Conservation (phyloP, 2,888 invertebrate genomes). For the Melangyna quadrimaculata region DNA sequence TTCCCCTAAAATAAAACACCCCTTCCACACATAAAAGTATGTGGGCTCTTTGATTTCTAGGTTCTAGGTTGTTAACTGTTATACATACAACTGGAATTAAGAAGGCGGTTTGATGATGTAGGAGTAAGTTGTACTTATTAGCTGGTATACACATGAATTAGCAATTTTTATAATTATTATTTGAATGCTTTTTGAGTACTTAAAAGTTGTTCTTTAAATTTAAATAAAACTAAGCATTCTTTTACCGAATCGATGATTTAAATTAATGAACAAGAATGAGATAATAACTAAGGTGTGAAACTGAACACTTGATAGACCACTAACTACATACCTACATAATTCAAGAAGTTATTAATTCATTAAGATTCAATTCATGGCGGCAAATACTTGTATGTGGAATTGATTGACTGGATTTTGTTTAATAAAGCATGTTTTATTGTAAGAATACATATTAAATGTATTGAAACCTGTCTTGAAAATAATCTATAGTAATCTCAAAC, state of each 20-base stretch:
- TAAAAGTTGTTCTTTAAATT: background rate
- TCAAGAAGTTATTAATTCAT: background rate
- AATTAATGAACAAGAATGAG: background rate
- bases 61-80: too few species aligned
- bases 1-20: too few species aligned
- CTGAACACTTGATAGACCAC: background rate
- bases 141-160: too few species aligned
- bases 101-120: too few species aligned
- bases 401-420: background rate
- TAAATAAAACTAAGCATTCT: too few species aligned
- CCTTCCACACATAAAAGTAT: too few species aligned
- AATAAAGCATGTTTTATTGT: background rate
- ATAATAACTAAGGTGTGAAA: background rate
- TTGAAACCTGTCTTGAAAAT: background rate
- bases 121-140: too few species aligned
- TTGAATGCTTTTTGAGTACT: too few species aligned
- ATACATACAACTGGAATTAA: too few species aligned
- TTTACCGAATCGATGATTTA: background rate
- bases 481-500: background rate
- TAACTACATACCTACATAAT: background rate
- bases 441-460: background rate
- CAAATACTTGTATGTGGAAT: background rate
- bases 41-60: too few species aligned
- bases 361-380: background rate
- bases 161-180: too few species aligned